phyloP scores from a whole-genome alignment of 1,140 invertebrate species.

The Rhynchophorus ferrugineus region DNA sequence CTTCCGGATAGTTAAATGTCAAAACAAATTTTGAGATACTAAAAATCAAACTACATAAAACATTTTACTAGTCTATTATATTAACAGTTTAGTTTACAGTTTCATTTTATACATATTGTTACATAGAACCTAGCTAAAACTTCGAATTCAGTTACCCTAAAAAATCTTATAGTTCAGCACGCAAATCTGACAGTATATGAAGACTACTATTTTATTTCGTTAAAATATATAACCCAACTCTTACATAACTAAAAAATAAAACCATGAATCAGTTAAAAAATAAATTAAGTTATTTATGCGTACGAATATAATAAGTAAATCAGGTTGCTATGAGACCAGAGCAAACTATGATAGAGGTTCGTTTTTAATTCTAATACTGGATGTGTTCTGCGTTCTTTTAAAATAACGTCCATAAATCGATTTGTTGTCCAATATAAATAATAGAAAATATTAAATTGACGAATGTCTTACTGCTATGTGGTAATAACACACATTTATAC shows the following conservation, averaged over 20 bases:
- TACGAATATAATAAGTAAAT: too few species aligned
- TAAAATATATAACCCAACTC: not conserved
- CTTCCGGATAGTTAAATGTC: too few species aligned
- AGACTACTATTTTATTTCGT: not conserved
- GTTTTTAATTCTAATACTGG: too few species aligned
- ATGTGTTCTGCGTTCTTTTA: too few species aligned
- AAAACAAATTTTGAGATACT: too few species aligned
- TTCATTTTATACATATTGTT: constrained; percentile 10
- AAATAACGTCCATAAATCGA: too few species aligned
- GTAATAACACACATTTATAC: not conserved
- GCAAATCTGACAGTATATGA: not conserved
- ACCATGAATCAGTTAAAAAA: too few species aligned
- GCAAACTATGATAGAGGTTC: too few species aligned
- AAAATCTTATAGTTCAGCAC: not conserved
- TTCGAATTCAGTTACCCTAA: not conserved
- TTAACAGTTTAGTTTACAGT: constrained; percentile 18
- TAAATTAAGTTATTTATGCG: too few species aligned
- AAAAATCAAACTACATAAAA: too few species aligned
- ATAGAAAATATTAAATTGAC: not conserved
- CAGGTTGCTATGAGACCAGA: too few species aligned
- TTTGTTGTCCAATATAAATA: too few species aligned
- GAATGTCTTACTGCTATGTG: not conserved
- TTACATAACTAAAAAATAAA: not conserved
- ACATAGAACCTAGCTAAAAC: constrained; percentile 7
- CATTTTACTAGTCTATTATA: constrained; percentile 14